Conservation (phyloP, 2,797 vertebrate species). For the Prionace glauca region DNA sequence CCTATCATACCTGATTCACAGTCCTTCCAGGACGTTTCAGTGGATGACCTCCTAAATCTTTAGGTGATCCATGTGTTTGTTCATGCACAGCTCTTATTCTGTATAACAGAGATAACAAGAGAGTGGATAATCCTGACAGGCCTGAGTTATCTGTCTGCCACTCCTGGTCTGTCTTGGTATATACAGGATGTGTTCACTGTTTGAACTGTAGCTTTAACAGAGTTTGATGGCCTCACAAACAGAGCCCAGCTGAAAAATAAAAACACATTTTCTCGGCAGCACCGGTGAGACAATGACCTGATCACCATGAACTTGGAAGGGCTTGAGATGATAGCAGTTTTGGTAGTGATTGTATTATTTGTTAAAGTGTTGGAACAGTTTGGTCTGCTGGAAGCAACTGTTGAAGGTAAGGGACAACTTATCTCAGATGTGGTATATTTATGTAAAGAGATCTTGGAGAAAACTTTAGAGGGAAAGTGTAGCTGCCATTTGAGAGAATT, state of each 20-base stretch:
- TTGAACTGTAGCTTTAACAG: conserved; percentile 52
- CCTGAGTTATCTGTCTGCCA: conserved; percentile 49
- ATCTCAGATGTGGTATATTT: conserved; percentile 3
- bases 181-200: conserved; percentile 47
- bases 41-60: conserved; percentile 46
- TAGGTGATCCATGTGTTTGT: conserved; percentile 45
- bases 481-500: background rate
- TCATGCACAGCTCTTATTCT: conserved; percentile 45
- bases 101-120: conserved; percentile 49
- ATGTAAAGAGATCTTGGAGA: conserved; percentile 38
- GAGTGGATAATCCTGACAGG: conserved; percentile 49
- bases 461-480: conserved; percentile 16
- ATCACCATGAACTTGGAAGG: conserved; percentile 93
- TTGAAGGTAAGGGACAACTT: conserved; percentile 80
- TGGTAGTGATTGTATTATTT: conserved; percentile 88
- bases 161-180: conserved; percentile 50
- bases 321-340: conserved; percentile 93
- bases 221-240: conserved; percentile 69
- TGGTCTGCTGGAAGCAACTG: conserved; percentile 81
- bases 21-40: conserved; percentile 43
- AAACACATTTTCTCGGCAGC: conserved; percentile 55
- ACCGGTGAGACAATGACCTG: conserved; percentile 70
- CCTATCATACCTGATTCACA: conserved; percentile 41
- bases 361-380: conserved; percentile 94
- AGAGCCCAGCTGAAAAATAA: conserved; percentile 49